These are phyloP conservation scores for Thrips palmi DNA, from an alignment of 1,140 invertebrate species.

Conservation along the genomic window DNA sequence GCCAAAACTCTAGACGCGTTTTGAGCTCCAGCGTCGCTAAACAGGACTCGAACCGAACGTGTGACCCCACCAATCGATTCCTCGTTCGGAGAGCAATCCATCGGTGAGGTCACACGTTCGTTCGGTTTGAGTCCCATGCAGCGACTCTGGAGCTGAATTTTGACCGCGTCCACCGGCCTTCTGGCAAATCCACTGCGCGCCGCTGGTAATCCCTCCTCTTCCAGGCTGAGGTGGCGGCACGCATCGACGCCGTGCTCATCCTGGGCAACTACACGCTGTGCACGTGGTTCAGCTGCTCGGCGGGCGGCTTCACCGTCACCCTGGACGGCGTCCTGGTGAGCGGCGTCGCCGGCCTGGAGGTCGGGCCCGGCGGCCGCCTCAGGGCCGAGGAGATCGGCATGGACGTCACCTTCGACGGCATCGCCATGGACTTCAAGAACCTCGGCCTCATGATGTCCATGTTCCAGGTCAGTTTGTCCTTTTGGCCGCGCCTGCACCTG, in stretches of 20 bases:
- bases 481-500: too few species aligned
- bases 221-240: constrained; percentile 43
- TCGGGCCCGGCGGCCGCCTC: constrained; percentile 50
- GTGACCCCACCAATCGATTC: too few species aligned
- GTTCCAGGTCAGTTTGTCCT: constrained; percentile 46
- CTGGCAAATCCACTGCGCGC: too few species aligned
- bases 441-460: constrained; percentile 51
- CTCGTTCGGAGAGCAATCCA: too few species aligned
- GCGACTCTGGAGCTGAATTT: too few species aligned
- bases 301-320: constrained; percentile 56
- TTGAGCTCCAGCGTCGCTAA: too few species aligned
- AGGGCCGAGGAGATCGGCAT: constrained; percentile 57
- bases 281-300: constrained; percentile 43
- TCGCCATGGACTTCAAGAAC: constrained; percentile 63
- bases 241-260: constrained; percentile 45
- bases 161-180: too few species aligned
- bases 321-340: constrained; percentile 44
- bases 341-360: constrained; percentile 43
- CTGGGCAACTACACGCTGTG: constrained; percentile 56
- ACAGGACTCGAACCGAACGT: too few species aligned
- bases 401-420: constrained; percentile 57
- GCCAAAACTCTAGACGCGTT: too few species aligned
- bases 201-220: constrained; percentile 12
- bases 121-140: too few species aligned
- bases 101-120: too few species aligned